These are phyloP conservation scores for Sarcophaga bullata DNA, from an alignment of 1,140 invertebrate species.

Conservation along the genomic window DNA sequence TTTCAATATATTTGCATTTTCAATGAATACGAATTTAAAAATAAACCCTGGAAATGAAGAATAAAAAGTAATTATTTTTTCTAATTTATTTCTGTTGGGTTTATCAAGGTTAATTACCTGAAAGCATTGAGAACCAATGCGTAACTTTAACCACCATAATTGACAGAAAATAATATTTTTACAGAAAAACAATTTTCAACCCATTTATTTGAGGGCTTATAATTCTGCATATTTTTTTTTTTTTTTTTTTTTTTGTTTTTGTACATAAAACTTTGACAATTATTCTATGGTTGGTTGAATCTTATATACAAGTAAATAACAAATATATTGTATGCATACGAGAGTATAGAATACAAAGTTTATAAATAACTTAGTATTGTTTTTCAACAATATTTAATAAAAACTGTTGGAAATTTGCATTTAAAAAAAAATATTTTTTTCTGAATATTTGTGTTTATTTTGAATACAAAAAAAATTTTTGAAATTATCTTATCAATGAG, in stretches of 20 bases:
- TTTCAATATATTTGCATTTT: not conserved
- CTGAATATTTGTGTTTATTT: not conserved
- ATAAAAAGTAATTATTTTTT: not conserved
- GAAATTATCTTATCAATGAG: not conserved
- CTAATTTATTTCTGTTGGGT: conserved; percentile 26
- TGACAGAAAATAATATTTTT: not conserved
- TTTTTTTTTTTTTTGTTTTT: no score
- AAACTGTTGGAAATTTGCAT: no score
- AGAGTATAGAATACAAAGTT: no score
- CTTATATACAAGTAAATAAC: not conserved
- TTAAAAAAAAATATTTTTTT: not conserved
- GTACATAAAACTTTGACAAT: conserved; percentile 2
- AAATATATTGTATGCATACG: not conserved
- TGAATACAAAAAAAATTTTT: not conserved
- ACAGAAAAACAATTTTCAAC: not conserved
- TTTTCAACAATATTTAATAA: no score
- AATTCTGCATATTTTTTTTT: not conserved
- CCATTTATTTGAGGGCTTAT: not conserved
- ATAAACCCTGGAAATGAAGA: not conserved
- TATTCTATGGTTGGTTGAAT: not conserved
- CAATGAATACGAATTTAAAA: not conserved
- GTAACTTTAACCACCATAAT: not conserved
- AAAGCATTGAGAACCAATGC: not conserved
- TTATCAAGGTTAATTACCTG: conserved; percentile 37
- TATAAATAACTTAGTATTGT: no score